Evolutionary conservation across 2,113 vertebrate genomes (phyloP).

Genomic region (Seriola rivoliana): DNA sequence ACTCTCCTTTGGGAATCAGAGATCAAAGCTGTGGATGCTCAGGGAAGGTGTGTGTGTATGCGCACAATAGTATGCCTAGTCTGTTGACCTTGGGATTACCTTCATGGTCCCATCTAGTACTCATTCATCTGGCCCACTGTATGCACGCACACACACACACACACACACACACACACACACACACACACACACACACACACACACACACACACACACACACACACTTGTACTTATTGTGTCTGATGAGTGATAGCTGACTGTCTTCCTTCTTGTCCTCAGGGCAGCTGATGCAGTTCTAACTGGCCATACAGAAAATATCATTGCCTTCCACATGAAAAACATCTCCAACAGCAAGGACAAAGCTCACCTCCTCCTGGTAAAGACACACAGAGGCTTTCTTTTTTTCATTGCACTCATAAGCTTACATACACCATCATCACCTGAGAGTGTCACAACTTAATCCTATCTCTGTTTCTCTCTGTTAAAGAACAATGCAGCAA

Average conservation of each 20-base stretch:
- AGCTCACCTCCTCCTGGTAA: constrained; percentile 93
- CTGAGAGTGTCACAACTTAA: background rate
- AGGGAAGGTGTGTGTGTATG: constrained; percentile 42
- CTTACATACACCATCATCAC: background rate
- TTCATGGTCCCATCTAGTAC: constrained; percentile 54
- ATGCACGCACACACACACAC: background rate
- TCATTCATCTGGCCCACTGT: constrained; percentile 37
- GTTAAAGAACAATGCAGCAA: constrained; percentile 90
- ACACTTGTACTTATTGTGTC: constrained; percentile 47
- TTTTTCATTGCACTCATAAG: background rate
- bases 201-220: constrained; percentile 19
- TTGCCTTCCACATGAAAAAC: constrained; percentile 98
- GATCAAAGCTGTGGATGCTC: constrained; percentile 57
- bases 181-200: constrained; percentile 2
- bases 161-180: constrained; percentile 8
- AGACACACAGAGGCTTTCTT: constrained; percentile 2
- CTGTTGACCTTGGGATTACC: constrained; percentile 70
- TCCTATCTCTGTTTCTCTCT: constrained; percentile 48
- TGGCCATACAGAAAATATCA: constrained; percentile 96
- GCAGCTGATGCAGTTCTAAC: constrained; percentile 97
- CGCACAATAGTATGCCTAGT: constrained; percentile 46
- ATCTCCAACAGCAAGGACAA: constrained; percentile 97
- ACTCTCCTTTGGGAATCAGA: constrained; percentile 53
- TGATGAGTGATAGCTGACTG: constrained; percentile 66
- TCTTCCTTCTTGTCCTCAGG: constrained; percentile 84